Conservation (phyloP, 1,140 invertebrate species). For the Bombus pyrosoma region DNA sequence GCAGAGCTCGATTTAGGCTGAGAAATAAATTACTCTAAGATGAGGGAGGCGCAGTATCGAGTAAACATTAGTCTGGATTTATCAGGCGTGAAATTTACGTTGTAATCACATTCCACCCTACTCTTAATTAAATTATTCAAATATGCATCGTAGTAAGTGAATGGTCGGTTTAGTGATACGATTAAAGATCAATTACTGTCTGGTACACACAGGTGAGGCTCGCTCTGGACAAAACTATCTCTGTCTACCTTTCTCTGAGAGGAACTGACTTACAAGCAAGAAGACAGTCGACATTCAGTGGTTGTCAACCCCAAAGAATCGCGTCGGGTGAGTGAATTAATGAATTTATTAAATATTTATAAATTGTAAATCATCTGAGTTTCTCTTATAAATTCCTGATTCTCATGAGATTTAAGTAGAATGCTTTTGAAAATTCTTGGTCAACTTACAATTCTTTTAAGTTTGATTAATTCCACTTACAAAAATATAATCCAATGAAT, state of each 20-base stretch:
- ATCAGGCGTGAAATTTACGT: background rate
- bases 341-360: background rate
- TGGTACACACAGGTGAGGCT: slow-evolving; percentile 80
- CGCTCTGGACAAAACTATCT: slow-evolving; percentile 84
- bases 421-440: no score
- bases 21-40: background rate
- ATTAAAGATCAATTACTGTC: background rate
- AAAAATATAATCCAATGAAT: no score
- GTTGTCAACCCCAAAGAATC: slow-evolving; percentile 74
- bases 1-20: background rate
- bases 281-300: slow-evolving; percentile 81
- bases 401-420: no score
- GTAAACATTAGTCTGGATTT: background rate
- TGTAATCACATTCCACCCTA: background rate
- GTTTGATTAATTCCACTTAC: no score
- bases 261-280: slow-evolving; percentile 80
- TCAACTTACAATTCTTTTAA: no score
- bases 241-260: slow-evolving; percentile 83
- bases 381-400: no score
- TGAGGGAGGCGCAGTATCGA: background rate
- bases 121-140: background rate
- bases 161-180: background rate
- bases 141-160: background rate
- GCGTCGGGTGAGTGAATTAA: slow-evolving; percentile 68
- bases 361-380: no score